These are phyloP conservation scores for Osmerus mordax DNA, from an alignment of 2,113 vertebrate species.

Conservation along the genomic window DNA sequence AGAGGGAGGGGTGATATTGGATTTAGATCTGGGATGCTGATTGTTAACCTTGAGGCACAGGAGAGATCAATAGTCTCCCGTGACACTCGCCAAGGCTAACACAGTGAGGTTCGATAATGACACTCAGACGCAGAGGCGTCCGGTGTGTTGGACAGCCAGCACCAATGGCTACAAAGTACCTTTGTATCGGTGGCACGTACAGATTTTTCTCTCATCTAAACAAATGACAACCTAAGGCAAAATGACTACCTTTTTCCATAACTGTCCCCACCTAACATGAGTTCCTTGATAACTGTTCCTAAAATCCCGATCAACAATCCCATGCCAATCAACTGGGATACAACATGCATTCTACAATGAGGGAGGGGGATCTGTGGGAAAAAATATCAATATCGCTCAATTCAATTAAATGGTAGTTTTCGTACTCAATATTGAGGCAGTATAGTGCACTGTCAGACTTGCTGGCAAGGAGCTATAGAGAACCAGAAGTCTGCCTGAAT, in stretches of 20 bases:
- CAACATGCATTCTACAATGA: constrained; percentile 35
- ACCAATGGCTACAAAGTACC: not conserved
- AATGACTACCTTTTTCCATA: not conserved
- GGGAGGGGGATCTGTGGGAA: constrained; percentile 3
- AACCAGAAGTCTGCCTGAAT: constrained; percentile 37
- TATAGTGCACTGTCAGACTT: constrained; percentile 13
- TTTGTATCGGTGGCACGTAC: not conserved
- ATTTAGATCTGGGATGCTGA: constrained; percentile 34
- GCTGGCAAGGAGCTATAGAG: constrained; percentile 32
- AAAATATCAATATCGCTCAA: constrained; percentile 17
- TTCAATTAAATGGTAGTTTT: constrained; percentile 9
- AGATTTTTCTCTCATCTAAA: not conserved
- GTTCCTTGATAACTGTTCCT: constrained; percentile 41
- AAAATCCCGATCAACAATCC: constrained; percentile 15
- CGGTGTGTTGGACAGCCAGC: not conserved
- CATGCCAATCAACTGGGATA: constrained; percentile 55
- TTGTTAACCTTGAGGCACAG: constrained; percentile 7
- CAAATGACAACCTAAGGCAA: not conserved
- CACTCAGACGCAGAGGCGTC: not conserved
- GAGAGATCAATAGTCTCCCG: constrained; percentile 41
- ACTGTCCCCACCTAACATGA: too few relatives aligned
- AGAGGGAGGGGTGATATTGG: constrained; percentile 34
- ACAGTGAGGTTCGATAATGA: constrained; percentile 22
- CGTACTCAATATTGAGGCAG: constrained; percentile 29
- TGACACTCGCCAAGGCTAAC: constrained; percentile 33